Conservation (phyloP, 2,113 vertebrate genomes). For the Hippocampus comes region DNA sequence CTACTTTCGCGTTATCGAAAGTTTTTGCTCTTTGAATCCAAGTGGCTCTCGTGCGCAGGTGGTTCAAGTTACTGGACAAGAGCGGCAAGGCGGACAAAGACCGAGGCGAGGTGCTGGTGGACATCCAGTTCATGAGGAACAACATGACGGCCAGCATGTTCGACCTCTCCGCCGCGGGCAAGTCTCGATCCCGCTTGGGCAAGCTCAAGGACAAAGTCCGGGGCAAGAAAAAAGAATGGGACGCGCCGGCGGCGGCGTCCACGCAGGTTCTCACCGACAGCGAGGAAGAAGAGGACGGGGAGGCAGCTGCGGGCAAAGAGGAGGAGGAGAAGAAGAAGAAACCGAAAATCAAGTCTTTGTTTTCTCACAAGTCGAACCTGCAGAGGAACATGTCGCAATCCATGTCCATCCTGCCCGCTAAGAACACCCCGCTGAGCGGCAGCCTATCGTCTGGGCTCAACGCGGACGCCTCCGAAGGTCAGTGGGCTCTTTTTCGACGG, state of each 20-base stretch:
- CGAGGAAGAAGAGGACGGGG: conserved; percentile 74
- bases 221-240: conserved; percentile 81
- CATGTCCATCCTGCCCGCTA: conserved; percentile 77
- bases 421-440: conserved; percentile 58
- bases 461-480: conserved; percentile 68
- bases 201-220: conserved; percentile 92
- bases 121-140: conserved; percentile 92
- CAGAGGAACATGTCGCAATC: conserved; percentile 86
- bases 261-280: conserved; percentile 79
- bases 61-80: conserved; percentile 87
- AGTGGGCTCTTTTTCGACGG: conserved; percentile 4
- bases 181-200: conserved; percentile 83
- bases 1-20: not conserved
- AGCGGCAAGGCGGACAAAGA: conserved; percentile 88
- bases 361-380: conserved; percentile 85
- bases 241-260: conserved; percentile 72
- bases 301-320: conserved; percentile 37
- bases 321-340: conserved; percentile 83
- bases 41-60: conserved; percentile 67
- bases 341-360: conserved; percentile 79
- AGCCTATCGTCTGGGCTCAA: conserved; percentile 73
- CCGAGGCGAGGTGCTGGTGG: conserved; percentile 87
- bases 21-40: not conserved
- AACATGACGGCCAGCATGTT: conserved; percentile 97
- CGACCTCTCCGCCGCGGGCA: conserved; percentile 86